A percentile compares a stretch with the other conserved stretches of the same genome.
phyloP scores from a whole-genome alignment of 2,797 vertebrate species.

The Sebastes flavidus region DNA sequence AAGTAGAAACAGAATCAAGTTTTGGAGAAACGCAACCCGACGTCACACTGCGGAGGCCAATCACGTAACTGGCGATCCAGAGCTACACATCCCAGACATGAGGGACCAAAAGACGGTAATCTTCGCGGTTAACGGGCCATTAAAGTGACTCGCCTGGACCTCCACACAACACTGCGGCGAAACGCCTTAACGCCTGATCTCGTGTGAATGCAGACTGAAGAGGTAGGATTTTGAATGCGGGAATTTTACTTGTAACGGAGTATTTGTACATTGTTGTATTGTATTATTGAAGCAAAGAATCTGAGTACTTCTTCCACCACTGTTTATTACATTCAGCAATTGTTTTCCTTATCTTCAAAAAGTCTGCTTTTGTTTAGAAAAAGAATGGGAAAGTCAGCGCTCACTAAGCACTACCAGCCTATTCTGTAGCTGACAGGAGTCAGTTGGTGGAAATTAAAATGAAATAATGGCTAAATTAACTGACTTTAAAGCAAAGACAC shows the following conservation, averaged over 20 bases:
- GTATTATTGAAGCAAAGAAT: background rate
- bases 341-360: background rate
- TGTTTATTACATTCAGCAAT: background rate
- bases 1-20: accelerated
- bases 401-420: background rate
- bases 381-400: background rate
- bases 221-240: background rate
- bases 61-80: too few species aligned
- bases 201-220: too few species aligned
- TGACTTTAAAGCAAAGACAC: slow-evolving; percentile 16
- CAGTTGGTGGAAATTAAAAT: background rate
- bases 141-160: too few species aligned
- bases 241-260: background rate
- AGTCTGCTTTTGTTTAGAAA: background rate
- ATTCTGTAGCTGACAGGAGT: background rate
- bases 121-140: too few species aligned
- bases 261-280: background rate
- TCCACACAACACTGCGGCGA: too few species aligned
- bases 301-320: background rate
- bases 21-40: too few species aligned
- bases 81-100: too few species aligned
- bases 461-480: background rate
- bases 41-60: too few species aligned
- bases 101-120: too few species aligned
- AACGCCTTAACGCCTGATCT: too few species aligned